Evolutionary conservation across 1,140 invertebrate genomes (phyloP), one percentile per base, ranked within the genome.

Genomic region (Trinorchestia longiramus): DNA sequence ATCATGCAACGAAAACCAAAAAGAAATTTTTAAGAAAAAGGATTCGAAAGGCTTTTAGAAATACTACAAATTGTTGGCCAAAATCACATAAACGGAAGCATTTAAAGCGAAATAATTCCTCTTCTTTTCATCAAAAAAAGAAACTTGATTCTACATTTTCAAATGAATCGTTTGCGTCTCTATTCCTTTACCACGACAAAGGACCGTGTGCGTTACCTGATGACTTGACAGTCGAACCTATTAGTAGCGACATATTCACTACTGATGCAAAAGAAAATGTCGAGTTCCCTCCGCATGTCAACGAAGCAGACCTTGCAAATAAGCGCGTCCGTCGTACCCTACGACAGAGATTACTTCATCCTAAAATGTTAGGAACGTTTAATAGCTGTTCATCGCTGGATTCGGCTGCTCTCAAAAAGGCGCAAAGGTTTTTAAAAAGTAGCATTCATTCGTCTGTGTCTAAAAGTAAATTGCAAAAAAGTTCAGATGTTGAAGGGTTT

Each of bases 111-210:
- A 43, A 41, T 40, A 45, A 45, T 94, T 94, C 92, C 1, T n/a
- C 41, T 47, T 17, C 43, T 0, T 41, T 23, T 11, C 23, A 8
- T 43, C 92, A 47, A 8, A 94, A 47, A 91, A 91, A 42, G 4
- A 44, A 3, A 42, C 41, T 90, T 0, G 92, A 94, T 28, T 6
- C 19, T 40, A 43, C 19, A 41, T 28, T 42, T 1, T 92, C 90
- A 44, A 94, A 40, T 94, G 92, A 94, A 94, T 94, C 92, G 40
- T 94, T 94, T 45, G 92, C 92, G 40, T 94, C 92, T n/a, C 41
- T 94, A 8, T 94, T 94, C 44, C 92, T 94, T 8, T 43, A 94
- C 40, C 8, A 94, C 44, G 92, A 94, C 36, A 94, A 47, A 45
- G 92, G 36, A 47, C 47, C 44, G 0, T 6, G 44, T n/a, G 47